phyloP scores from a whole-genome alignment of 2,113 vertebrate genomes.

The Dipodomys ordii region DNA sequence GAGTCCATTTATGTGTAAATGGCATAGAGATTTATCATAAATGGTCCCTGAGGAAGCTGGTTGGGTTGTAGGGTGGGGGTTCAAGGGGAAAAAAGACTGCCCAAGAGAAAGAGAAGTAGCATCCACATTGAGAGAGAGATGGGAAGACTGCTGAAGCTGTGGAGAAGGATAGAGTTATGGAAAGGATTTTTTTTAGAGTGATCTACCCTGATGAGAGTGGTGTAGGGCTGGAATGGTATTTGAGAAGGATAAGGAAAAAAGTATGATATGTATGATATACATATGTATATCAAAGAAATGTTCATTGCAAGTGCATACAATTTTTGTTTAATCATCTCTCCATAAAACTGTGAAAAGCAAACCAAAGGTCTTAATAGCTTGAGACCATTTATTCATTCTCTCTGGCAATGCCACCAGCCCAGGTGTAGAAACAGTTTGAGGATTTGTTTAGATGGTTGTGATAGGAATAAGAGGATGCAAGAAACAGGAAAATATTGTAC shows the following conservation, averaged over 20 bases:
- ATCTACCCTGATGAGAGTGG: not conserved
- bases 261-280: no score
- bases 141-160: not conserved
- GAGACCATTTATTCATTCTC: conserved; percentile 40
- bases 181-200: conserved; percentile 15
- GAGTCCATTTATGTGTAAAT: conserved; percentile 30
- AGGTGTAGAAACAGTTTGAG: conserved; percentile 41
- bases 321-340: not conserved
- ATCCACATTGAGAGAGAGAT: not conserved
- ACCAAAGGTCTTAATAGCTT: not conserved
- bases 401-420: not conserved
- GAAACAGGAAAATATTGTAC: not conserved
- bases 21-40: conserved; percentile 3
- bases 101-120: not conserved
- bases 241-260: conserved; percentile 27
- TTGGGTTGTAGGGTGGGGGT: not conserved
- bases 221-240: conserved; percentile 29
- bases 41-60: not conserved
- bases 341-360: not conserved
- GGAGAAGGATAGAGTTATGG: conserved; percentile 16
- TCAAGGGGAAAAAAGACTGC: conserved; percentile 1
- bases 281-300: not conserved
- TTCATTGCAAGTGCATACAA: not conserved
- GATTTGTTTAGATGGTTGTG: conserved; percentile 34
- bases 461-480: conserved; percentile 38